Percentiles rank a stretch among this genome's conserved stretches.
These are phyloP conservation scores for Dendroctonus valens DNA, from an alignment of 1,140 invertebrate species.

Conservation along the genomic window DNA sequence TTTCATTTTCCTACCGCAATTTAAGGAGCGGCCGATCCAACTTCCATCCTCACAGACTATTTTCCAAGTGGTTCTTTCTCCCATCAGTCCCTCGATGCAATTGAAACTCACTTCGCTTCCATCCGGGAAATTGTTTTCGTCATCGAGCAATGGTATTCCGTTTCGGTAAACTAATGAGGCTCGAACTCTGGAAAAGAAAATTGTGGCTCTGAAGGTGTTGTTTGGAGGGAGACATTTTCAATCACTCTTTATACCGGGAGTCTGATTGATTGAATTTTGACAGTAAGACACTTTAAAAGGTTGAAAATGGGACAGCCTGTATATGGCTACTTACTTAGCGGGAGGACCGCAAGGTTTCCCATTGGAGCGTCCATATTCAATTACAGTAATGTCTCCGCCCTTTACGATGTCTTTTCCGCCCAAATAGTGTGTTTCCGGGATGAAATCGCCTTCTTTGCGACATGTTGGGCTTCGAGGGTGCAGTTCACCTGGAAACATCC, in stretches of 20 bases:
- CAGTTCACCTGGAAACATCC: conserved; percentile 14
- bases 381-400: conserved; percentile 63
- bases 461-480: conserved; percentile 60
- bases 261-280: too few relatives aligned
- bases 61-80: conserved; percentile 77
- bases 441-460: conserved; percentile 34
- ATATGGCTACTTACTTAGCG: conserved; percentile 57
- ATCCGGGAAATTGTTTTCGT: conserved; percentile 65
- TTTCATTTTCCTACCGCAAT: conserved; percentile 58
- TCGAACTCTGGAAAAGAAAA: conserved; percentile 55
- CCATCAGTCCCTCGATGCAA: conserved; percentile 74
- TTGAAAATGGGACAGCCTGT: too few relatives aligned
- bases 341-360: conserved; percentile 63
- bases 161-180: conserved; percentile 66
- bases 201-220: too few relatives aligned
- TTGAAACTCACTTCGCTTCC: conserved; percentile 78
- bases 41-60: conserved; percentile 79
- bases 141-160: conserved; percentile 53
- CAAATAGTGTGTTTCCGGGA: conserved; percentile 51
- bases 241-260: too few relatives aligned
- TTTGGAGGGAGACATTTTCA: too few relatives aligned
- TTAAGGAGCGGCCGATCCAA: conserved; percentile 75
- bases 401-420: conserved; percentile 65
- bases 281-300: too few relatives aligned
- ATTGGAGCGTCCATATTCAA: conserved; percentile 54